Percentiles rank a stretch among this genome's conserved stretches.
phyloP scores from a whole-genome alignment of 1,140 invertebrate genomes.

The Lasioglossum baleicum region DNA sequence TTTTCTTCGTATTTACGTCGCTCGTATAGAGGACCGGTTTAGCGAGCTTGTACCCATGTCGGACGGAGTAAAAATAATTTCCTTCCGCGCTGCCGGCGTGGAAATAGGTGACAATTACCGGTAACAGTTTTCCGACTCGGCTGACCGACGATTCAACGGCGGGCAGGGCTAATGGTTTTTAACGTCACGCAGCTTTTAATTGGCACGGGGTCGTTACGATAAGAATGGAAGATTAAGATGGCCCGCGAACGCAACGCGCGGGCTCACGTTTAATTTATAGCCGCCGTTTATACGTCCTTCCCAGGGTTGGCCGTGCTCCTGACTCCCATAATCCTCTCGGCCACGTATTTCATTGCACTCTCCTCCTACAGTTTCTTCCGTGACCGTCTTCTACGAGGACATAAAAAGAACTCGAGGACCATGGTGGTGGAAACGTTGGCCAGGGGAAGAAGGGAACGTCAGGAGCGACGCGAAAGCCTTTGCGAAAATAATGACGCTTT shows the following conservation, averaged over 20 bases:
- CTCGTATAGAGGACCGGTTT: neutral
- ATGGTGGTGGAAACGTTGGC: neutral
- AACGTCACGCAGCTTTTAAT: constrained; percentile 21
- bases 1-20: neutral
- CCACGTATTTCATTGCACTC: constrained; percentile 65
- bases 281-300: constrained; percentile 59
- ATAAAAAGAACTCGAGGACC: constrained; percentile 38
- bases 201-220: constrained; percentile 19
- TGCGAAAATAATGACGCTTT: constrained; percentile 47
- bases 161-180: neutral
- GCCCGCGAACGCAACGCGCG: constrained; percentile 11
- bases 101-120: constrained; percentile 20
- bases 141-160: neutral
- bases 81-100: neutral
- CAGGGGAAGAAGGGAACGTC: constrained; percentile 1
- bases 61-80: constrained; percentile 1
- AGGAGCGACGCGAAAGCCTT: neutral
- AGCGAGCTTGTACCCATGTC: neutral
- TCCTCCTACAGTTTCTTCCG: constrained; percentile 55
- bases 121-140: neutral
- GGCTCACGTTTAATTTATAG: constrained; percentile 66
- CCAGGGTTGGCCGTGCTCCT: constrained; percentile 50
- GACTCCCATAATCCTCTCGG: constrained; percentile 60
- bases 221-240: constrained; percentile 55
- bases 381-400: constrained; percentile 20